Evolutionary conservation across 2,888 invertebrate genomes (phyloP).

Genomic region (Luffia ferchaultella): DNA sequence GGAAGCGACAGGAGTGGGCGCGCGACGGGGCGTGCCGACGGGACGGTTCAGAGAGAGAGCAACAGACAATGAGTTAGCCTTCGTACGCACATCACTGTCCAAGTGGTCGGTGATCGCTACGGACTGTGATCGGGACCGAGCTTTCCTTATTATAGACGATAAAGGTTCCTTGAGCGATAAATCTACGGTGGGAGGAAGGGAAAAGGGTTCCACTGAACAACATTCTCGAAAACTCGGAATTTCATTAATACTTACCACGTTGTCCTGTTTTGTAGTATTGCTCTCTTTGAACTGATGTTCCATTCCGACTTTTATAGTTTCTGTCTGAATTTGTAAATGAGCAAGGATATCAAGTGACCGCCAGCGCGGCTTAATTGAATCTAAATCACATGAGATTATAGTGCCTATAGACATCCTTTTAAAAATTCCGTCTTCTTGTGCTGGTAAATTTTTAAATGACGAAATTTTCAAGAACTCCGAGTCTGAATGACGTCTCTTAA

Average conservation of each 20-base stretch:
- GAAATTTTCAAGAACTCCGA: conserved; percentile 24
- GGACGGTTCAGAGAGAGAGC: conserved; percentile 57
- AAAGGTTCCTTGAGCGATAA: conserved; percentile 33
- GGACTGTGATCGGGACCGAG: conserved; percentile 33
- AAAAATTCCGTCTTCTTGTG: conserved; percentile 28
- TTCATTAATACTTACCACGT: conserved; percentile 60
- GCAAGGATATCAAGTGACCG: background rate
- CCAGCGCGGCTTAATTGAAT: conserved; percentile 9
- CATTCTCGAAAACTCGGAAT: conserved; percentile 61
- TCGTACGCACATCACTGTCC: conserved; percentile 49
- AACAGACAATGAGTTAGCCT: conserved; percentile 68
- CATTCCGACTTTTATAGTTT: background rate
- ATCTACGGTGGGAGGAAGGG: conserved; percentile 35
- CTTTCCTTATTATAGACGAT: conserved; percentile 38
- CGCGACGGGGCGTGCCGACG: conserved; percentile 51
- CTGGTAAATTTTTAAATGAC: conserved; percentile 16
- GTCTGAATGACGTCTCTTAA: conserved; percentile 34
- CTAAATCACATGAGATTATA: conserved; percentile 17
- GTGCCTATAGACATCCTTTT: conserved; percentile 30
- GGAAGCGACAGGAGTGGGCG: conserved; percentile 46
- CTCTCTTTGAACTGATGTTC: conserved; percentile 14
- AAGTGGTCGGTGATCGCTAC: conserved; percentile 38
- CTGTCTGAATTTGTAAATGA: background rate
- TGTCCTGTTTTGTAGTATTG: conserved; percentile 28
- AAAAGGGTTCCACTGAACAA: conserved; percentile 34